Evolutionary conservation across 2,888 invertebrate genomes (phyloP), one percentile per base, ranked within the genome.

Genomic region (Acanthococcus lagerstroemiae): DNA sequence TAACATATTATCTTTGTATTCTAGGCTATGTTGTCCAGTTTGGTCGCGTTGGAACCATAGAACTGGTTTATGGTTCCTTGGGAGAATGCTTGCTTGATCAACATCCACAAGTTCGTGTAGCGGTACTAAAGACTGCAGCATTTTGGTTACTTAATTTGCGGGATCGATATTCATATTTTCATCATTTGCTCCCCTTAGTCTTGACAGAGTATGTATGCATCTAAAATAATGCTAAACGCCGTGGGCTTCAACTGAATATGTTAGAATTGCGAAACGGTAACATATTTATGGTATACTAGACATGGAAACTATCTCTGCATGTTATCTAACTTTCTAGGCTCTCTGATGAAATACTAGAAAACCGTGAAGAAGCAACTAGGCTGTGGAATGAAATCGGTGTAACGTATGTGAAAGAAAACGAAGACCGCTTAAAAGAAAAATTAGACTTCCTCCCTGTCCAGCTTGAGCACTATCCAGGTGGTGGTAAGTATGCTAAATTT

Each of bases 91-190:
- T 94, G 4, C 94, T 95, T 80, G 95, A 95, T 78, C 84, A 86
- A 71, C 85, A 86, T 73, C 83, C 86, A 0, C 78, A 81, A 67
- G 94, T 95, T 0, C 81, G 95, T 54, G 77, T 75, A 70, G 87
- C 88, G 70, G 87, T 92, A 3, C 85, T 87, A 0, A 77, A 83
- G 72, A 85, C 89, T 71, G 86, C 90, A 0, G 88, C 89, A 3
- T 78, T 80, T 52, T 89, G 92, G 89, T 79, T 93, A 74, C 74
- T 88, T 25, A 81, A 83, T 65, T 82, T 93, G 66, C 81, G 81
- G 60, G 94, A 95, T 75, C 80, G 95, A 71, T 95, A 95, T 74
- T 94, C 94, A 0, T 93, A 85, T 77, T 93, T 90, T 80, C 85
- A 87, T 74, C 85, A 87, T 71, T 81, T 95, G 72, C 80, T 95